Evolutionary conservation across 2,797 vertebrate species (phyloP).

Genomic region (Spheniscus humboldti): DNA sequence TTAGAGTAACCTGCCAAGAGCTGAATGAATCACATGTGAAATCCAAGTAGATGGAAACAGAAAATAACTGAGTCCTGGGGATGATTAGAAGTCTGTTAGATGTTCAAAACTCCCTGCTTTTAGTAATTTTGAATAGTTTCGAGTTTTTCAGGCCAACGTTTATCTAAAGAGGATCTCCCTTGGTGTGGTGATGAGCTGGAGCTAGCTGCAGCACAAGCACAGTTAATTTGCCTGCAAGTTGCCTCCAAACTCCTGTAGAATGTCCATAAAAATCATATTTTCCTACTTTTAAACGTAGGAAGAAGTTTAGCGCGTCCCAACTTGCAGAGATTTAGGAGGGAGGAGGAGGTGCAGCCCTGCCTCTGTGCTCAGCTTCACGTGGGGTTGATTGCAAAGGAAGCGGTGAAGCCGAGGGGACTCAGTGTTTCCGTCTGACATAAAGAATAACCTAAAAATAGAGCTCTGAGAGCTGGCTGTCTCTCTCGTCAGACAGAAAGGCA

Average conservation of each 20-base stretch:
- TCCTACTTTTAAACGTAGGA: rapidly evolving
- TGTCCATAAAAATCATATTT: not conserved
- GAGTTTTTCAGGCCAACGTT: not conserved
- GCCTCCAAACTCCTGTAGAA: not conserved
- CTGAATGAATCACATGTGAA: not conserved
- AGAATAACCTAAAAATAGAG: not conserved
- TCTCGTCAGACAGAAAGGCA: not conserved
- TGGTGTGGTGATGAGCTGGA: not conserved
- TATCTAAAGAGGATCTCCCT: not conserved
- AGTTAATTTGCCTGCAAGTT: not conserved
- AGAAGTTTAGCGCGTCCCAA: not conserved
- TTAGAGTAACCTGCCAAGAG: not conserved
- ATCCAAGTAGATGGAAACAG: not conserved
- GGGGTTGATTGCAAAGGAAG: not conserved
- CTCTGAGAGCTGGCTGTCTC: not conserved
- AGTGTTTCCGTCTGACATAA: not conserved
- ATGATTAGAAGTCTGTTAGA: not conserved
- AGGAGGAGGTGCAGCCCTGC: not conserved
- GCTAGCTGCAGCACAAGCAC: not conserved
- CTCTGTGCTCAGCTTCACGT: not conserved
- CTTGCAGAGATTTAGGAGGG: not conserved
- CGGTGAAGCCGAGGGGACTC: rapidly evolving
- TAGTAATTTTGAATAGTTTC: not conserved
- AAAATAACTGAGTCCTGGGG: not conserved
- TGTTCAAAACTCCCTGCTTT: not conserved